Evolutionary conservation across 2,797 vertebrate species (phyloP), one percentile per base, ranked within the genome.

Genomic region (Cyprinodon diabolis): DNA sequence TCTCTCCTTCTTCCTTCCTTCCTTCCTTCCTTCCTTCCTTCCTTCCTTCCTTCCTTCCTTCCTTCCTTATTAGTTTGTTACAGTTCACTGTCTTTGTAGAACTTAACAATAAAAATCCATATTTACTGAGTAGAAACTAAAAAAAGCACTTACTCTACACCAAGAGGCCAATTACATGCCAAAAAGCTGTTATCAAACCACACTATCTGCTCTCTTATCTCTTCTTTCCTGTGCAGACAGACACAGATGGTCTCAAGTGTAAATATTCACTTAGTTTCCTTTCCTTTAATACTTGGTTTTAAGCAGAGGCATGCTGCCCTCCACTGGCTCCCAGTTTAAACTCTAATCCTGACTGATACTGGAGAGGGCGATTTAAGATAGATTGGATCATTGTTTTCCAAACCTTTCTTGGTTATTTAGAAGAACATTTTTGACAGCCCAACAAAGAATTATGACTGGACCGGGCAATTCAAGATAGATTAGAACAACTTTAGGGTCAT

Each of bases 241-340:
- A 52, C 17, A n/a, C 52, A 55, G 52, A 55, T 55, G 15, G 15
- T 37, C 25, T 60, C 57, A 17, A 30, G 57, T 35, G 30, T 11
- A 30, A 55, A 68, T 37, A 1, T 12, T 55, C 30, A 14, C n/a
- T 23, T 51, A 30, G 47, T 55, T 72, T 75, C 54, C 47, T 74
- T 66, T 45, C 45, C 17, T 62, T 45, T 6, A 37, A 45, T 17
- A 25, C n/a, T 62, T 14, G 8, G 8, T 47, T 4, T 43, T 15
- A 63, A 30, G 19, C 12, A 17, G 55, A 60, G 37, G 19, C 1
- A 1, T 15, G 45, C 70, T 73, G 60, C 69, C 71, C 66, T 48
- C 54, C 3, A 4, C 45, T 80, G 79, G 57, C 15, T 25, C 6
- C 19, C 49, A 60, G 55, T 40, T 47, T 37, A n/a, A 47, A 14